A percentile compares a stretch with the other conserved stretches of the same genome.
Conservation (phyloP, 2,797 vertebrate genomes). For the Microcaecilia unicolor region DNA sequence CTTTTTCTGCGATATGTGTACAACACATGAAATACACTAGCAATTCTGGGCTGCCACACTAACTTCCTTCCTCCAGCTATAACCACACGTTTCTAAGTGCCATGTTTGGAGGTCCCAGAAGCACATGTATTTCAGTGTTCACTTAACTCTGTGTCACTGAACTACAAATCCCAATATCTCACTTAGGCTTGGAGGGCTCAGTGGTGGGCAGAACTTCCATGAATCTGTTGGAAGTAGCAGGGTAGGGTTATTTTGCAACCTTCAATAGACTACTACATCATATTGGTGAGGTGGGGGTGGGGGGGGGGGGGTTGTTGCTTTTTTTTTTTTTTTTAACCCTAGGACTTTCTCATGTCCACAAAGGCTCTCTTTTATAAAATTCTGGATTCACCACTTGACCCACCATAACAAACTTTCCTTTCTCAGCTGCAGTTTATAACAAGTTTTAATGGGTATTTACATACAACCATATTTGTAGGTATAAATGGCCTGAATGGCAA, state of each 20-base stretch:
- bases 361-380: too few relatives aligned
- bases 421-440: constrained; percentile 29
- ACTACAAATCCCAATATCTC: constrained; percentile 29
- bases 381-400: constrained; percentile 51
- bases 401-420: too few relatives aligned
- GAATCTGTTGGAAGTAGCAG: neutral
- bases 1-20: constrained; percentile 29
- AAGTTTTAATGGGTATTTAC: too few relatives aligned
- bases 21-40: constrained; percentile 13
- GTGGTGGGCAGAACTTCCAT: constrained; percentile 40
- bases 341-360: too few relatives aligned
- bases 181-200: constrained; percentile 24
- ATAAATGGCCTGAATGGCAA: neutral
- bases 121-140: constrained; percentile 19
- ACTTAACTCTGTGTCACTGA: constrained; percentile 26
- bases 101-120: neutral
- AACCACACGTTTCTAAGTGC: too few relatives aligned
- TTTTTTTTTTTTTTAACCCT: too few relatives aligned
- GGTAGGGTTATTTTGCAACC: too few relatives aligned
- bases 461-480: neutral
- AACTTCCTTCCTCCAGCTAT: constrained; percentile 3
- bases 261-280: too few relatives aligned
- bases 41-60: neutral
- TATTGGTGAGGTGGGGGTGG: too few relatives aligned
- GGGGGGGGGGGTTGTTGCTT: too few relatives aligned